phyloP scores from a whole-genome alignment of 2,797 vertebrate genomes.

The Lophura swinhoii region DNA sequence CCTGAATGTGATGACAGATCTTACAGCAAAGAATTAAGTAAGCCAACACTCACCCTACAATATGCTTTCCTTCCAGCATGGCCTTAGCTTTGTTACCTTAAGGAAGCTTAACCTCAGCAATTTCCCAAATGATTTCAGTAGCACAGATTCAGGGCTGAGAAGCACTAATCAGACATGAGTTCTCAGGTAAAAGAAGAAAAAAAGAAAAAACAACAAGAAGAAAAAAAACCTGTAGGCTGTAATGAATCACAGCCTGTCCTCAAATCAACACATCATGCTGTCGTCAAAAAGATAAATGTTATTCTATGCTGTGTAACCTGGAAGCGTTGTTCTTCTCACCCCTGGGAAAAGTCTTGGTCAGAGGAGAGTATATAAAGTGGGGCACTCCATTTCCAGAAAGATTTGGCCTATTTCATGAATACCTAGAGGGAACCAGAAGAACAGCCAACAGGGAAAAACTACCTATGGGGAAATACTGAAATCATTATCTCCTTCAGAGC shows the following conservation, averaged over 20 bases:
- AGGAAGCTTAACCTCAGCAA: background rate
- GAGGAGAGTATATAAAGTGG: constrained; percentile 14
- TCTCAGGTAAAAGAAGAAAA: background rate
- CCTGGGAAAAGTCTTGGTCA: background rate
- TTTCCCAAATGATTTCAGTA: background rate
- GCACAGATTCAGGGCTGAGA: background rate
- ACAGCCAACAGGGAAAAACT: background rate
- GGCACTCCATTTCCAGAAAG: constrained; percentile 7
- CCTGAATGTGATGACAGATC: background rate
- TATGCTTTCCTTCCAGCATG: background rate
- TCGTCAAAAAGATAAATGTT: background rate
- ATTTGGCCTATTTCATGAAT: constrained; percentile 21
- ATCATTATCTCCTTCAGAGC: background rate
- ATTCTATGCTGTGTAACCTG: background rate
- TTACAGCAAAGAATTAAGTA: background rate
- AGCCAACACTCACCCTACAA: background rate
- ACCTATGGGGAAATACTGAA: background rate
- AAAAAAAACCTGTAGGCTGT: background rate
- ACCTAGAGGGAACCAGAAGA: background rate
- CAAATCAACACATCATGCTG: background rate
- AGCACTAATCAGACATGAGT: background rate
- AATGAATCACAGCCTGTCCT: background rate
- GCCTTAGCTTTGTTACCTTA: background rate
- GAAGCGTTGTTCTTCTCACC: background rate
- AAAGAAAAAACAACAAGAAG: too few relatives aligned